Evolutionary conservation across 2,797 vertebrate species (phyloP), one percentile per base, ranked within the genome.

Genomic region (Sebastes kiyomatsui): DNA sequence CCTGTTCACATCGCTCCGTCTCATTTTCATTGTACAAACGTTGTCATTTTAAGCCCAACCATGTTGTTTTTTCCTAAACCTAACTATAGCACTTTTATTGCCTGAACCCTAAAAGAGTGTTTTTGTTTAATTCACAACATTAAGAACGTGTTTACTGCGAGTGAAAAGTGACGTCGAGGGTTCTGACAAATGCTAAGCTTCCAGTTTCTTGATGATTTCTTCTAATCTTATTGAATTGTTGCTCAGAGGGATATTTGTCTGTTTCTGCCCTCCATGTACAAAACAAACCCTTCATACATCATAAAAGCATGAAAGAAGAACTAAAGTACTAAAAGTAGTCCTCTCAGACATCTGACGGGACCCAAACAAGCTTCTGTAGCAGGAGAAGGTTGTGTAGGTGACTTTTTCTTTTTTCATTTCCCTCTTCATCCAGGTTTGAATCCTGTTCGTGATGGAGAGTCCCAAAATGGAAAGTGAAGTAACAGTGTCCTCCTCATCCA

Each of bases 401-500:
- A 46, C 42, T 46, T 46, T 8, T 0, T 18, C 42, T 1, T 46
- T 18, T 46, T 54, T 62, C 10, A 64, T 20, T 1, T n/a, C 6
- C 35, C 3, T 49, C 42, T 35, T 67, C 38, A 1, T 55, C 5
- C 59, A 84, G 81, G 67, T 67, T 59, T 83, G 25, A 54, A 2
- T 54, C 55, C 5, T 28, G 5, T 33, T 10, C 2, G 3, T 25
- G 30, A 10, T 2, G 16, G 2, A 46, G 30, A 65, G 12, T n/a
- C 69, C 38, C 16, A 65, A 67, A 49, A 92, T 94, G 92, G 93
- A 94, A 38, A 38, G 82, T 22, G 94, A 89, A 58, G 83, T 89
- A 1, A 76, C 81, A 0, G 72, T 81, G 77, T 72, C 79, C 12
- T 72, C 92, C 28, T 75, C 92, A 3, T 23, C 80, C 7, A 75